Base-by-base conservation (phyloP, 2,113 vertebrate genomes). In the Neodon shergylaensis region DNA sequence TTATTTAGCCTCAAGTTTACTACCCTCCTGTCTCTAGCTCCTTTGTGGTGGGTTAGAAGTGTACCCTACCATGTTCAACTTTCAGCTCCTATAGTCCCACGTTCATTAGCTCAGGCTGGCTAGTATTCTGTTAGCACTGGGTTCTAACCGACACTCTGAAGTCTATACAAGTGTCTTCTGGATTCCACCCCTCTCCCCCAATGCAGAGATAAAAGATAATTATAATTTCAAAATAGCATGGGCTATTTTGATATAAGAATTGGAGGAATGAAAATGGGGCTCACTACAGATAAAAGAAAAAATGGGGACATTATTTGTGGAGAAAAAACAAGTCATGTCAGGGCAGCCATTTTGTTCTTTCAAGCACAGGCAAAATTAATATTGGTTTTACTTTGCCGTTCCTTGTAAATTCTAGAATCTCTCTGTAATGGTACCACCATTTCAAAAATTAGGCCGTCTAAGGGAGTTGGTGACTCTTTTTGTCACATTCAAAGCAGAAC, bases 361-460 rank as follows among this genome's bases (percentile, higher is more conserved):
- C 73, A 89, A 88, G 24, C n/a, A 89, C 33, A 44, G 36, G 63
- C 24, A 79, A 44, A 73, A 91, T 36, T 73, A 73, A 42, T 90
- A 22, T 42, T 92, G 70, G 72, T 88, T 83, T 44, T 78, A 84
- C 92, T 86, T 49, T 88, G 72, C 68, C 42, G 58, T 33, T 95
- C 39, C 31, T 85, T 81, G 9, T 81, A 42, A 82, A 78, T 68
- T 91, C 77, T 82, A 94, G 63, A 95, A 54, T 52, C 36, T n/a
- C 33, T 79, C 39, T 82, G 36, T 44, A 92, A 58, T 2, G 42
- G 52, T 74, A 72, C 86, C 87, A 66, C 92, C 81, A 81, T 33
- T 92, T 96, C 94, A 88, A 91, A 94, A 93, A 79, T 65, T 66
- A 95, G 36, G 76, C 93, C 19, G 36, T 65, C 79, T 90, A 77